These are phyloP conservation scores for Notiomystis cincta DNA, from an alignment of 2,113 vertebrate genomes.

Conservation along the genomic window DNA sequence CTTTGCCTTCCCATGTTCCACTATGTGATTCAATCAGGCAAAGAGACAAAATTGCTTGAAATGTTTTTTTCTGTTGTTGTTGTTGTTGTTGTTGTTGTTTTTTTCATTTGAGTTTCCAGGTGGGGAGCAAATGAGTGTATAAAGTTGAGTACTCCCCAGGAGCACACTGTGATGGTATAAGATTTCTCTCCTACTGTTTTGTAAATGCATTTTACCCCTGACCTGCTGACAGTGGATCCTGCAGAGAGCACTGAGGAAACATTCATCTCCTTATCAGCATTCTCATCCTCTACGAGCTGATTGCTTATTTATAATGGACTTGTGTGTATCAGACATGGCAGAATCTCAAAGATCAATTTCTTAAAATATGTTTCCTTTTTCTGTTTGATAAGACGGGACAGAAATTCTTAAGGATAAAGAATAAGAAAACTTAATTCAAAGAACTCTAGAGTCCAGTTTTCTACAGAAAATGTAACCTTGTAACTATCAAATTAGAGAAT, in stretches of 20 bases:
- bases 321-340: neutral
- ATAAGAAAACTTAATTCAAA: neutral
- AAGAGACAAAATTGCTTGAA: neutral
- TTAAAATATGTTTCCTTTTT: slow-evolving; percentile 16
- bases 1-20: neutral
- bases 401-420: neutral
- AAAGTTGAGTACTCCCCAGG: neutral
- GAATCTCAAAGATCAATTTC: neutral
- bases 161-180: neutral
- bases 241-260: neutral
- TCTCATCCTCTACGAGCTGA: neutral
- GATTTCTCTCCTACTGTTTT: neutral
- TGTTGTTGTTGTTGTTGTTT: too few relatives aligned
- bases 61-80: neutral
- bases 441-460: neutral
- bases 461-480: neutral
- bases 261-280: neutral
- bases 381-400: neutral
- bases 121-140: neutral
- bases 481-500: neutral
- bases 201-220: slow-evolving; percentile 14
- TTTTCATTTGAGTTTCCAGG: neutral
- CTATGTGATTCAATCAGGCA: neutral
- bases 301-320: slow-evolving; percentile 1
- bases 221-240: slow-evolving; percentile 13